Evolutionary conservation across 1,140 invertebrate genomes (phyloP).

Genomic region (Bradysia coprophila): DNA sequence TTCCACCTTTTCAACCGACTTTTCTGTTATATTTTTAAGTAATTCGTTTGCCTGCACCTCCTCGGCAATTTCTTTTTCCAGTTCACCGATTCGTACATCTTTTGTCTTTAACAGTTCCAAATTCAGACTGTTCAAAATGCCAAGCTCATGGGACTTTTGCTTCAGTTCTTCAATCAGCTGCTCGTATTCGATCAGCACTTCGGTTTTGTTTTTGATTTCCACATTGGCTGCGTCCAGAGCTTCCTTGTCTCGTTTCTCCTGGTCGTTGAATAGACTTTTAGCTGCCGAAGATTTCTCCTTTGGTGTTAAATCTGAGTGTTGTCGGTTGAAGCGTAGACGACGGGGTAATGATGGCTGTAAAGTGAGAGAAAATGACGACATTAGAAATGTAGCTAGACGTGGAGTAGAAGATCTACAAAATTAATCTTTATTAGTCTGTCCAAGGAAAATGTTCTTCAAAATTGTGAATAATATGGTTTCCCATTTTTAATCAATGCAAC

Average conservation of each 20-base stretch:
- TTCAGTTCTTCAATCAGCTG: slow-evolving; percentile 18
- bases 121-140: slow-evolving; percentile 6
- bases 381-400: too few species aligned
- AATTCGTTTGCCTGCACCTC: slow-evolving; percentile 15
- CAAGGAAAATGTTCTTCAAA: too few species aligned
- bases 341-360: slow-evolving; percentile 10
- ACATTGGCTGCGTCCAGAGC: slow-evolving; percentile 13
- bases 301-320: slow-evolving; percentile 13
- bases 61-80: slow-evolving; percentile 11
- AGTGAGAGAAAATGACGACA: too few species aligned
- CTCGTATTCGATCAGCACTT: slow-evolving; percentile 17
- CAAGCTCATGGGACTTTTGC: slow-evolving; percentile 17
- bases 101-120: slow-evolving; percentile 12
- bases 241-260: slow-evolving; percentile 18
- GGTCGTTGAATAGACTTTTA: slow-evolving; percentile 4
- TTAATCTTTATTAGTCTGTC: too few species aligned
- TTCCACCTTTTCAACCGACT: slow-evolving; percentile 8
- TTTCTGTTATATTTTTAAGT: slow-evolving; percentile 9
- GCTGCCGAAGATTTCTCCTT: slow-evolving; percentile 18
- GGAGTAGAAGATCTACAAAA: too few species aligned
- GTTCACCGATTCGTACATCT: slow-evolving; percentile 12
- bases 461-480: not conserved
- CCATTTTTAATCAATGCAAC: too few species aligned
- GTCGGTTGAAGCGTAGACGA: slow-evolving; percentile 17
- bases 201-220: slow-evolving; percentile 21